Base-by-base conservation (phyloP, 2,113 vertebrate genomes). In the Pogona vitticeps region DNA sequence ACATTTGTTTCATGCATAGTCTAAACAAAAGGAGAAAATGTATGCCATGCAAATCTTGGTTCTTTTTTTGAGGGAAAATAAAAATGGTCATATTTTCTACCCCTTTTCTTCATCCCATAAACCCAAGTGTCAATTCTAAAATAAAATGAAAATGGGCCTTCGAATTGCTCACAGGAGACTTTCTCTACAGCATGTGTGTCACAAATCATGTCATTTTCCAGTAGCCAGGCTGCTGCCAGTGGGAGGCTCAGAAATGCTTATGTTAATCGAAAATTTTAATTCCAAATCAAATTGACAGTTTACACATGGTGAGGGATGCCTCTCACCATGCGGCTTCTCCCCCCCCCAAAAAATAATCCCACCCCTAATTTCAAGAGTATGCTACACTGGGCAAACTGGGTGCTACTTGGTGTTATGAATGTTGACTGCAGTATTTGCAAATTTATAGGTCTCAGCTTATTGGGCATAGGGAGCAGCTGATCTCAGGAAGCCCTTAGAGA, bases 261-360 rank as follows among this genome's bases (percentile, higher is more conserved):
- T 95, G 94, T 95, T 94, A 95, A 95, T 95, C 92, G 94, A 95
- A 52, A 94, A 92, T 92, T 94, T 95, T 95, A 95, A 95, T 95
- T 95, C 95, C 94, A 95, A 95, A 95, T 95, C 94, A 94, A 94
- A 95, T 91, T 94, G 94, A 95, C 92, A 92, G 92, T 95, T 95
- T 95, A 94, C 94, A 95, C 92, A 94, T 95, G 93, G 94, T 94
- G 93, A 95, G 94, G 93, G 95, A 92, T 91, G 92, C 92, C 92
- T 92, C 93, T 92, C 94, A 92, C 93, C 94, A 95, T 95, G 94
- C 93, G 94, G 93, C 91, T 92, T 92, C 92, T 95, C 28, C 31
- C 36, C 33, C 46, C 26, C 18, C 26, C 83, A 58, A 2, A n/a
- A n/a, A n/a, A 10, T 10, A 5, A 52, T 52, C 46, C 65, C 65